Base-by-base conservation (phyloP, 2,113 vertebrate species). In the Muntiacus muntjak region DNA sequence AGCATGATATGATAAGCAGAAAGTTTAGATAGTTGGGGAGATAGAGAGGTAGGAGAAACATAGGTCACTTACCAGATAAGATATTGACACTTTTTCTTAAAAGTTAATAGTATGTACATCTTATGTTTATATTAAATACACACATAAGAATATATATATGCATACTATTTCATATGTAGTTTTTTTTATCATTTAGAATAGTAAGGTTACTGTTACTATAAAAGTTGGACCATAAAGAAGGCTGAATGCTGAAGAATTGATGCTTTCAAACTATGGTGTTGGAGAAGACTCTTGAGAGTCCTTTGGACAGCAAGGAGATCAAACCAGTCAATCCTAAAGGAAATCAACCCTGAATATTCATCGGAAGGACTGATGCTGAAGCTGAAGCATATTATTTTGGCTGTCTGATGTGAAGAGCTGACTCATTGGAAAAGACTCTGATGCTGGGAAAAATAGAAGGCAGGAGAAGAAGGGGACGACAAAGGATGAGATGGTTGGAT, bases 231-330 rank as follows among this genome's bases (percentile, higher is more conserved):
- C 67, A 40, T 71, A 40, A 40, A 40, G 67, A 71, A 71, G 67
- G n/a, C 19, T 23, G n/a, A 40, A 71, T 71, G n/a, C 9, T 71
- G 67, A 71, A 23, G n/a, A 40, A 71, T 12, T 40, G n/a, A 71
- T 71, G 67, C 19, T 40, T 71, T 71, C 0, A 0, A 40, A 40
- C 19, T 21, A 11, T 23, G n/a, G 19, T 40, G n/a, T 9, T 71
- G 67, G 19, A 40, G n/a, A 40, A 71, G 67, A 71, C 67, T 71
- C 67, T 71, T 71, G n/a, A 71, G 67, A 40, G 19, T 71, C 19
- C 19, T 5, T 71, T 71, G 67, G 67, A 71, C 19, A 71, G n/a
- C n/a, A 40, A 23, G 21, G 67, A 71, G 10, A 40, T 71, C 67
- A 40, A 36, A 23, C 67, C 10, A 71, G 19, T 71, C n/a, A 40